phyloP scores from a whole-genome alignment of 2,113 vertebrate genomes.

The Elachura formosa region DNA sequence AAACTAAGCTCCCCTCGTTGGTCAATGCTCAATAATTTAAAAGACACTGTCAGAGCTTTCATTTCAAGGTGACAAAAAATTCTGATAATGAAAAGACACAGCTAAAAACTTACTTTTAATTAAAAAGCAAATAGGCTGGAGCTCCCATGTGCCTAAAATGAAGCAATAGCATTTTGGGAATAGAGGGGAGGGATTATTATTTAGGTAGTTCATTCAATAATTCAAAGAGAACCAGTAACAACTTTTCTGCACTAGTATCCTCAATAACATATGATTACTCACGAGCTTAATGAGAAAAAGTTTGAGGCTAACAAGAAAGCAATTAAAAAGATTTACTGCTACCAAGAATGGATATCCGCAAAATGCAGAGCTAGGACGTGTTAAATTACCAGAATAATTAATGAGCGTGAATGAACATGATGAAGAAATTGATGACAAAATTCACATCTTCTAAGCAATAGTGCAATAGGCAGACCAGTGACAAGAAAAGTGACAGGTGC shows the following conservation, averaged over 20 bases:
- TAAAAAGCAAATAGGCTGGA: slow-evolving; percentile 58
- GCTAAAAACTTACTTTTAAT: slow-evolving; percentile 68
- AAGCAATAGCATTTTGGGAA: slow-evolving; percentile 32
- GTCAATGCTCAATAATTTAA: slow-evolving; percentile 62
- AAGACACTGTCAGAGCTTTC: slow-evolving; percentile 61
- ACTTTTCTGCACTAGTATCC: not conserved
- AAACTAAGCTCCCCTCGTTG: slow-evolving; percentile 33
- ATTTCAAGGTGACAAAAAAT: slow-evolving; percentile 74
- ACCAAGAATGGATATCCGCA: not conserved
- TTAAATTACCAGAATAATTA: slow-evolving; percentile 36
- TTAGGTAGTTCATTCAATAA: slow-evolving; percentile 46
- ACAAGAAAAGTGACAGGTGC: not conserved
- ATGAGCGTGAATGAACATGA: not conserved
- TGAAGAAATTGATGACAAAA: slow-evolving; percentile 2
- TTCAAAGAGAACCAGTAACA: slow-evolving; percentile 43
- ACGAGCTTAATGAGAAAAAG: slow-evolving; percentile 37
- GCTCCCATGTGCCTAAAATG: slow-evolving; percentile 21
- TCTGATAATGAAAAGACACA: slow-evolving; percentile 60
- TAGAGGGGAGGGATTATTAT: slow-evolving; percentile 29
- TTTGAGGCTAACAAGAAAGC: slow-evolving; percentile 37
- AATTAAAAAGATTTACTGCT: slow-evolving; percentile 52
- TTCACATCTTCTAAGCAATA: not conserved
- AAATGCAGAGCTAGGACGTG: not conserved
- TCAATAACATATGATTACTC: slow-evolving; percentile 48
- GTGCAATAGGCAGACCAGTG: not conserved